These are phyloP conservation scores for Thunnus albacares DNA, from an alignment of 2,797 vertebrate species.

Conservation along the genomic window DNA sequence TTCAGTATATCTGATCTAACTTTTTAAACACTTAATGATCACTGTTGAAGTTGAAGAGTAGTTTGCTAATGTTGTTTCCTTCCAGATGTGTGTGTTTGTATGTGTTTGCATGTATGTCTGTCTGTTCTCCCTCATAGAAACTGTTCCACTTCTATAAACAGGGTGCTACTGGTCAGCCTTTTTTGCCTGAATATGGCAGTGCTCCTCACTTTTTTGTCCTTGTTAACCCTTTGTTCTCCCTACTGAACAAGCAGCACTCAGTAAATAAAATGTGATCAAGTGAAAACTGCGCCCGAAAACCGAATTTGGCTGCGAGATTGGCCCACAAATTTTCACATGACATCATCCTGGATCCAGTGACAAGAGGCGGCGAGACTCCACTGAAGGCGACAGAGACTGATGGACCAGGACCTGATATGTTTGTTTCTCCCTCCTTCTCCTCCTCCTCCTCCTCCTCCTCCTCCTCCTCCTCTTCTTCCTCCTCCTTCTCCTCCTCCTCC, in stretches of 20 bases:
- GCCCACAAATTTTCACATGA: conserved; percentile 18
- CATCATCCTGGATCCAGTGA: conserved; percentile 35
- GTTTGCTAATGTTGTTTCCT: not conserved
- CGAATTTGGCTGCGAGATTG: not conserved
- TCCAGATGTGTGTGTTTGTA: not conserved
- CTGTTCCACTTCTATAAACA: conserved; percentile 72
- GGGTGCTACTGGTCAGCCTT: conserved; percentile 50
- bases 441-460: conserved; percentile 26
- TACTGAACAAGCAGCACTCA: not conserved
- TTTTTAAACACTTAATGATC: conserved; percentile 12
- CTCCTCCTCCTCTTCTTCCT: no score
- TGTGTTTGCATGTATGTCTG: not conserved
- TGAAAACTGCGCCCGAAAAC: not conserved
- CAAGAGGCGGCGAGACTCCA: conserved; percentile 19
- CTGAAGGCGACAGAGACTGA: conserved; percentile 39
- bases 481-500: conserved; percentile 2
- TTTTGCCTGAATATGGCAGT: conserved; percentile 88
- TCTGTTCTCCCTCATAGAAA: conserved; percentile 30
- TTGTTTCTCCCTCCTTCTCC: conserved; percentile 32
- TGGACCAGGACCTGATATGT: conserved; percentile 7
- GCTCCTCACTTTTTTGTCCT: conserved; percentile 47
- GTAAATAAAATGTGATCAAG: not conserved
- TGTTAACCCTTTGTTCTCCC: conserved; percentile 68
- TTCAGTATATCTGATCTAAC: not conserved
- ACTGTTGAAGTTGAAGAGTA: not conserved